Conservation (phyloP, 2,113 vertebrate species). For the Oceanodroma tethys region DNA sequence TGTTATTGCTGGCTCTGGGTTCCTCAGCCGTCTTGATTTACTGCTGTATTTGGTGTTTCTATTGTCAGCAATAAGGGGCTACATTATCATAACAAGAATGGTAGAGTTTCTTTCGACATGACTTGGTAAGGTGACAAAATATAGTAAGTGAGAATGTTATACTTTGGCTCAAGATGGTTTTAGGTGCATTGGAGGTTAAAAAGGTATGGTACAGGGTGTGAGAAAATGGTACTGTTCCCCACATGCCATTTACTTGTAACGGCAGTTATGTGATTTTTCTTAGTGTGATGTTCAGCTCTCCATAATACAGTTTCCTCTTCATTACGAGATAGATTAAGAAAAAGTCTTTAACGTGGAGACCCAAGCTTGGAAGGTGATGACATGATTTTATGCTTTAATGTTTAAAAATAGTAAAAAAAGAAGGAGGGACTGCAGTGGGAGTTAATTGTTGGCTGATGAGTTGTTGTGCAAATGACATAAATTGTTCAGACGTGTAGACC, state of each 20-base stretch:
- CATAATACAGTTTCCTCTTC: background rate
- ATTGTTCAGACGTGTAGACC: background rate
- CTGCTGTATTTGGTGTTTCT: background rate
- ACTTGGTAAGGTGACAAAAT: background rate
- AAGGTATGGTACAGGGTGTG: background rate
- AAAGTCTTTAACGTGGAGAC: background rate
- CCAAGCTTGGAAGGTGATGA: background rate
- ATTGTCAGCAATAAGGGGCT: rapidly evolving
- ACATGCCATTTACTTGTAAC: background rate
- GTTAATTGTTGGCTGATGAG: background rate
- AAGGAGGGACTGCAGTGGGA: background rate
- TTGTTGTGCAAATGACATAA: background rate
- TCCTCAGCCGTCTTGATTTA: background rate
- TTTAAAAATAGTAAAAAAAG: background rate
- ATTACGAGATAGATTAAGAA: background rate
- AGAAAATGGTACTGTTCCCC: background rate
- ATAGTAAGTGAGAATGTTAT: background rate
- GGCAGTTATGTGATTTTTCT: background rate
- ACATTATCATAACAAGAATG: rapidly evolving
- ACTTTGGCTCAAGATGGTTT: background rate
- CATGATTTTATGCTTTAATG: background rate
- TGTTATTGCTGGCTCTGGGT: background rate
- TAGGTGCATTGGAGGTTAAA: background rate
- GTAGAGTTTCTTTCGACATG: rapidly evolving
- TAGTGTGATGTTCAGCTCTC: background rate